Percentiles rank a stretch among this genome's conserved stretches.
Conservation (phyloP, 2,888 invertebrate genomes). For the Notocelia uddmanniana region DNA sequence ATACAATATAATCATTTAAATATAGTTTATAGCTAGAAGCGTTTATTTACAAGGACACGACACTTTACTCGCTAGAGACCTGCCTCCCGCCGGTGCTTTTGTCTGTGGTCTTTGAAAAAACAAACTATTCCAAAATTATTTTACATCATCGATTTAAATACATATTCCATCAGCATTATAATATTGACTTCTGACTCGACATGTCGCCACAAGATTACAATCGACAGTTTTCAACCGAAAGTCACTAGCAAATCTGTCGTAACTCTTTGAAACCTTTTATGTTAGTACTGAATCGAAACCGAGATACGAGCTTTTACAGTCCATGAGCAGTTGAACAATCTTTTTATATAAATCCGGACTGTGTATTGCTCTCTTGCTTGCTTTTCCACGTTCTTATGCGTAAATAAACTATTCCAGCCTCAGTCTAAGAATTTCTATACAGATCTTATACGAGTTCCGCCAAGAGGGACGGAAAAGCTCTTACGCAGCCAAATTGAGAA, state of each 20-base stretch:
- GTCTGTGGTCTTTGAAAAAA: constrained; percentile 40
- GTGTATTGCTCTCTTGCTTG: no score
- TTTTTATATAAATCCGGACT: no score
- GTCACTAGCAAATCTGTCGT: neutral
- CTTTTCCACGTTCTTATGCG: no score
- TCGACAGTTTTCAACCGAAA: neutral
- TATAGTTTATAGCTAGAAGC: constrained; percentile 74
- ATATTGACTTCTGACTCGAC: no score
- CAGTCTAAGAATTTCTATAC: no score
- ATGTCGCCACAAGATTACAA: no score
- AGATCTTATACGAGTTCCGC: no score
- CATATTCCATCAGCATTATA: no score
- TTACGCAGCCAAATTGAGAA: no score
- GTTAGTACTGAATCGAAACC: neutral
- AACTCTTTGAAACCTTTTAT: neutral
- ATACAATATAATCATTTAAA: constrained; percentile 64
- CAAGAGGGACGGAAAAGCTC: no score
- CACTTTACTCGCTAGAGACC: constrained; percentile 74
- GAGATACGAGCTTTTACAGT: neutral
- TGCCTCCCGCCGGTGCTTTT: constrained; percentile 66
- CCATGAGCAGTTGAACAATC: no score
- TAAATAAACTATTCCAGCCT: no score
- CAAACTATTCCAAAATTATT: neutral
- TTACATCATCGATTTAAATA: neutral
- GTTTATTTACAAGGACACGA: constrained; percentile 79